Base-by-base conservation (phyloP, 2,888 invertebrate species). In the Tetropium fuscum region DNA sequence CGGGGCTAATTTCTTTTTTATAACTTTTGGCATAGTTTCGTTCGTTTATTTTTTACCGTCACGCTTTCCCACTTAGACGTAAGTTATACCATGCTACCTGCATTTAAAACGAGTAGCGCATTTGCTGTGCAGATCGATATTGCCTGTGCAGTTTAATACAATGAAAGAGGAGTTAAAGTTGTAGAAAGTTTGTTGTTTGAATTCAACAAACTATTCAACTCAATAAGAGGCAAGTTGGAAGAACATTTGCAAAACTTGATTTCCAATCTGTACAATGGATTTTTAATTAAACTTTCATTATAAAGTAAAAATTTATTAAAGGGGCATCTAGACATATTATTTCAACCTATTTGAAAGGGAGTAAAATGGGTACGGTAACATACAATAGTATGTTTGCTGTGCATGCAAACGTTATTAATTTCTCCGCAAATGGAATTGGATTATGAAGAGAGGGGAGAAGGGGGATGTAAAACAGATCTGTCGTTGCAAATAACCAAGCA, bases 81-180 rank as follows among this genome's bases (percentile, higher is more conserved):
- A 62, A 64, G 59, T 60, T 62, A 60, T 64, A 62, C 58, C 60
- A 56, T 49, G 47, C 59, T 49, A 56, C 57, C 56, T 63, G 56
- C 59, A 60, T 63, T 48, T 48, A 40, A 57, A 58, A 62, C 34
- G 18, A 11, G 27, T 6, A 27, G 20, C 34, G 43, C 19, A 32
- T 43, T 41, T 41, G 20, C 48, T 32, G 8, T 15, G 36, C 34
- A 6, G 38, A 65, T 69, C 65, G 66, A 66, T 69, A 60, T 41
- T 30, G 49, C 62, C 58, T 63, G 63, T 65, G 69, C 59, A 65
- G 62, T 62, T 65, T 61, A 64, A 66, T 65, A 60, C 57, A 66
- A 63, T 64, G 60, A 66, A 65, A 69, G 60, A 66, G 61, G 56
- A 66, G 58, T 63, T 58, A 53, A 62, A 69, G 56, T 63, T 65